Evolutionary conservation across 2,888 invertebrate species (phyloP), one percentile per base, ranked within the genome.

Genomic region (Gymnocheta viridis): DNA sequence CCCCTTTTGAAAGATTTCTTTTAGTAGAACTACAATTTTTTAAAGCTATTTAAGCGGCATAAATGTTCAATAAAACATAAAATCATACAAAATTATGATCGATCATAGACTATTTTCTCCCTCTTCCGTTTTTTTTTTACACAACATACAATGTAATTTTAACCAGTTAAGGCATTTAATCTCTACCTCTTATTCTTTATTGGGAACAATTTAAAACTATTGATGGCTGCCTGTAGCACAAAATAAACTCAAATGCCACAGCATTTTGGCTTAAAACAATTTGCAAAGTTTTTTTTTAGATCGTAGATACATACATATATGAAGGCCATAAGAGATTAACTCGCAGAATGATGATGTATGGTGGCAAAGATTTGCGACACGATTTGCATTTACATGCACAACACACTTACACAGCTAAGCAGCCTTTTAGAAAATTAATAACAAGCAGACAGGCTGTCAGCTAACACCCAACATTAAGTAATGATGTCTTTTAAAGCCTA

Each of bases 311-410:
- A 49, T 17, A 32, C 24, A 14, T n/a, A 17, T 38, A 78, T 62
- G 24, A 67, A 41, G 60, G 38, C 60, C 47, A 70, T 56, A 56
- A 51, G 44, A 44, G 58, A 77, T 72, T 66, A 82, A 14, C 62
- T 72, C 22, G 72, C 51, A 58, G 64, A 58, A 77, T 19, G 27
- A 19, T 81, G 67, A 82, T 73, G 77, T 78, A 67, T 78, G 60
- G 41, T 54, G 66, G 82, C 62, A 78, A 69, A 64, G 54, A 78
- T 74, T 73, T 70, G 74, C 73, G 60, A 82, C 77, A 82, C 77
- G 82, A 82, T 82, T 82, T 82, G 51, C 51, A 73, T 74, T 27
- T 56, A 47, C 41, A n/a, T 29, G 2, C 17, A 17, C 24, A 56
- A 17, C 5, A 4, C 6, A 29, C 5, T 32, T 44, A 22, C 14